Conservation (phyloP, 2,888 invertebrate genomes). For the Bembecia ichneumoniformis region DNA sequence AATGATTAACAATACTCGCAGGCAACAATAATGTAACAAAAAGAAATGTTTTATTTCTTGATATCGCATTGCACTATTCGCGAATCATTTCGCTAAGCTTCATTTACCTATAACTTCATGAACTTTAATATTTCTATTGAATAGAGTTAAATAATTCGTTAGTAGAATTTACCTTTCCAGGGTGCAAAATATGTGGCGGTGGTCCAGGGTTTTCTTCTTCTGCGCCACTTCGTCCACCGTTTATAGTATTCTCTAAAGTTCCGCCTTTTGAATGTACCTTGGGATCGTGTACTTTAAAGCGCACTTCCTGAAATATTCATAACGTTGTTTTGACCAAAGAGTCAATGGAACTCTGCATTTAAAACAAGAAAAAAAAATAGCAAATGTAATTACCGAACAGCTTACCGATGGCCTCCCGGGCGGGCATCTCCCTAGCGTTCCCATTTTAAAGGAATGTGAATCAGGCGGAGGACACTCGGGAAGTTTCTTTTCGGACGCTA, state of each 20-base stretch:
- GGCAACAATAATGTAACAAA: no score
- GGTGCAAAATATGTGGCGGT: constrained; percentile 85
- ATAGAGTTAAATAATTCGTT: neutral
- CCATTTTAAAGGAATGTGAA: constrained; percentile 79
- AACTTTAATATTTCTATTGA: no score
- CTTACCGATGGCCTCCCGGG: constrained; percentile 68
- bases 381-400: constrained; percentile 34
- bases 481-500: constrained; percentile 92
- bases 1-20: no score
- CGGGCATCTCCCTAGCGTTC: constrained; percentile 78
- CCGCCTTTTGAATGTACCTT: constrained; percentile 95
- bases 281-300: constrained; percentile 95
- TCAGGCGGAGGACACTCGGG: constrained; percentile 85
- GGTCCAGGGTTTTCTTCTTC: constrained; percentile 77
- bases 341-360: neutral
- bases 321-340: neutral
- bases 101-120: no score
- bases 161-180: constrained; percentile 77
- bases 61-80: no score
- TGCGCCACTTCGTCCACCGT: constrained; percentile 80
- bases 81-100: neutral
- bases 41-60: no score
- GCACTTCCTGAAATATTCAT: constrained; percentile 82
- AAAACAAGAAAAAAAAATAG: constrained; percentile 6
- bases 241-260: constrained; percentile 91